Percentiles rank a stretch among this genome's conserved stretches.
Evolutionary conservation across 1,140 invertebrate genomes (phyloP).

Genomic region (Lerema accius): DNA sequence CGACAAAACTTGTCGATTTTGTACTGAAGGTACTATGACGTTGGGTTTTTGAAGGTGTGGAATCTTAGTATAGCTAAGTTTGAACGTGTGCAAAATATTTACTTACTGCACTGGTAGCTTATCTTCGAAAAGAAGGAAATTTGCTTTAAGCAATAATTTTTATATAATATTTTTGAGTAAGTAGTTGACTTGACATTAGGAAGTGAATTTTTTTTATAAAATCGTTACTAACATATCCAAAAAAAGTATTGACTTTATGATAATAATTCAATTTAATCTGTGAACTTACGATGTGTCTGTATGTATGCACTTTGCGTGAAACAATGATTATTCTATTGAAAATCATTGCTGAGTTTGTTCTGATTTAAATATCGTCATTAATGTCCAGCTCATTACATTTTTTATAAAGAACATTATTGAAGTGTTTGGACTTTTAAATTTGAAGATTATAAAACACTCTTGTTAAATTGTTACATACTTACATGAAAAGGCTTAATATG

Average conservation of each 20-base stretch:
- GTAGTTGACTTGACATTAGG: constrained; percentile 14
- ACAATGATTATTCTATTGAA: constrained; percentile 6
- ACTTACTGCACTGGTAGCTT: constrained; percentile 25
- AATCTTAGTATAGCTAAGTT: constrained; percentile 9
- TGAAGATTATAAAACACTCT: too few relatives aligned
- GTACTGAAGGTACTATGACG: constrained; percentile 7
- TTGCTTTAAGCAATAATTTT: constrained; percentile 21
- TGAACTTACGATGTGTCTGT: neutral
- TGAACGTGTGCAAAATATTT: constrained; percentile 16
- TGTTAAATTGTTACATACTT: too few relatives aligned
- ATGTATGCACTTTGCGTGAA: constrained; percentile 7
- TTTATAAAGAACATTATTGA: neutral
- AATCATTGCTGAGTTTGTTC: neutral
- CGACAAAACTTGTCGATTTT: constrained; percentile 14
- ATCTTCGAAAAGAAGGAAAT: constrained; percentile 3
- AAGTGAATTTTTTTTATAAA: constrained; percentile 33
- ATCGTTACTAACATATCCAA: constrained; percentile 47
- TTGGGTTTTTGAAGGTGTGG: neutral
- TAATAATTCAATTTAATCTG: constrained; percentile 12
- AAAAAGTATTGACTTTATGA: constrained; percentile 29
- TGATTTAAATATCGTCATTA: neutral
- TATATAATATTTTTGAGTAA: constrained; percentile 23
- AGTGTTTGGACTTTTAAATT: neutral
- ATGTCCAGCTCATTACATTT: constrained; percentile 12
- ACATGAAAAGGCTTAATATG: too few relatives aligned